Percentiles rank a stretch among this genome's conserved stretches.
These are phyloP conservation scores for Rhegmatorhina hoffmannsi DNA, from an alignment of 2,113 vertebrate genomes.

Conservation along the genomic window DNA sequence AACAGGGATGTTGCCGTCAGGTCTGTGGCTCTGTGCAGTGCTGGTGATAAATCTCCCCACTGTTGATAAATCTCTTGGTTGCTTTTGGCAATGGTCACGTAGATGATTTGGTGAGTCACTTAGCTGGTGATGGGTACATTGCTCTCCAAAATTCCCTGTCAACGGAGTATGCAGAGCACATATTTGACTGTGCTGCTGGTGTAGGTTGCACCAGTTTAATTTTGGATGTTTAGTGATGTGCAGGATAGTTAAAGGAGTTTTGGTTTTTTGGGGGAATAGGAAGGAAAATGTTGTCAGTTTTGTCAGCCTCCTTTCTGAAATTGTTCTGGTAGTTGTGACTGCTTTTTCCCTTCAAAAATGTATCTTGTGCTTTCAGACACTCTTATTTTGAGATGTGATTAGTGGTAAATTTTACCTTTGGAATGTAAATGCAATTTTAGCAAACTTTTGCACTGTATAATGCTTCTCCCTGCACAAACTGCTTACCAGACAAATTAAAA, in stretches of 20 bases:
- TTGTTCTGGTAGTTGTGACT: not conserved
- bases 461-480: not conserved
- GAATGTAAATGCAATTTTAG: not conserved
- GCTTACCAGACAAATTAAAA: not conserved
- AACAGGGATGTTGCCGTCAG: not conserved
- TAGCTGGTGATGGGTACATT: not conserved
- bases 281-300: slow-evolving; percentile 31
- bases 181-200: not conserved
- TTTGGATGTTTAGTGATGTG: not conserved
- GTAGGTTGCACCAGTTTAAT: not conserved
- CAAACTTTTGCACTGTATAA: not conserved
- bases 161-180: not conserved
- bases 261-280: not conserved
- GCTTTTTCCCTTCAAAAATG: not conserved
- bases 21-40: accelerated
- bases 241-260: not conserved
- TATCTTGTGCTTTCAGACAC: not conserved
- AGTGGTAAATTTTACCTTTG: slow-evolving; percentile 37
- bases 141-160: not conserved
- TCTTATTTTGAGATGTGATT: not conserved
- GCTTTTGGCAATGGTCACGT: not conserved
- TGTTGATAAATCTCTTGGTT: not conserved
- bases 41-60: not conserved
- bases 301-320: slow-evolving; percentile 34
- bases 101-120: not conserved